These are phyloP conservation scores for Drosophila grimshawi DNA, from an alignment of 1,140 invertebrate species.

Conservation along the genomic window DNA sequence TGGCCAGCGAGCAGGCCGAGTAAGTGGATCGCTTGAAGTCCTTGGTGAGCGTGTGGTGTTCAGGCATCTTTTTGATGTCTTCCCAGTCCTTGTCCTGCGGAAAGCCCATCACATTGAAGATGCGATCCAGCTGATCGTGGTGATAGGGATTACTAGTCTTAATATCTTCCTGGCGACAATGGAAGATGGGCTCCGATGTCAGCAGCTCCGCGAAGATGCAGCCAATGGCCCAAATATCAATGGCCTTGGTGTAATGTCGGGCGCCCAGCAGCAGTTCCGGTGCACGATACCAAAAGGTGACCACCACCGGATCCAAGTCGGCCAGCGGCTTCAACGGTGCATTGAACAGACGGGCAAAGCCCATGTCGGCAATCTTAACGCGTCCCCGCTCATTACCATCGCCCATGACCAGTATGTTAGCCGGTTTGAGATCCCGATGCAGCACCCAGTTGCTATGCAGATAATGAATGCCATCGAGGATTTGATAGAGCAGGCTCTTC, in stretches of 20 bases:
- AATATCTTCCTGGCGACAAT: constrained; percentile 99
- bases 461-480: constrained; percentile 99
- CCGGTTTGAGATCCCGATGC: constrained; percentile 99
- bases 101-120: constrained; percentile 99
- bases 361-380: constrained; percentile 99
- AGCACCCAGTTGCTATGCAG: constrained; percentile 99
- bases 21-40: constrained; percentile 99
- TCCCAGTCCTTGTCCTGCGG: constrained; percentile 99
- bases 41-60: constrained; percentile 97
- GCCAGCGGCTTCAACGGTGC: constrained; percentile 98
- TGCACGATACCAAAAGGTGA: constrained; percentile 99
- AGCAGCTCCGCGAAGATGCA: constrained; percentile 99
- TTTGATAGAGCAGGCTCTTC: constrained; percentile 99
- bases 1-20: constrained; percentile 96
- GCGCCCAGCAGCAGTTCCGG: constrained; percentile 98
- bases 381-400: constrained; percentile 98
- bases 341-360: constrained; percentile 99
- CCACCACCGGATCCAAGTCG: constrained; percentile 99
- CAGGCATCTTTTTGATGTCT: constrained; percentile 99
- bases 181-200: constrained; percentile 99
- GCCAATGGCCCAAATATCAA: constrained; percentile 99
- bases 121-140: constrained; percentile 99
- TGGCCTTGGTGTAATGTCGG: constrained; percentile 99
- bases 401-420: constrained; percentile 99
- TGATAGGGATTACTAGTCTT: constrained; percentile 99